Conservation (phyloP, 2,888 invertebrate species). For the Andrena praecox region DNA sequence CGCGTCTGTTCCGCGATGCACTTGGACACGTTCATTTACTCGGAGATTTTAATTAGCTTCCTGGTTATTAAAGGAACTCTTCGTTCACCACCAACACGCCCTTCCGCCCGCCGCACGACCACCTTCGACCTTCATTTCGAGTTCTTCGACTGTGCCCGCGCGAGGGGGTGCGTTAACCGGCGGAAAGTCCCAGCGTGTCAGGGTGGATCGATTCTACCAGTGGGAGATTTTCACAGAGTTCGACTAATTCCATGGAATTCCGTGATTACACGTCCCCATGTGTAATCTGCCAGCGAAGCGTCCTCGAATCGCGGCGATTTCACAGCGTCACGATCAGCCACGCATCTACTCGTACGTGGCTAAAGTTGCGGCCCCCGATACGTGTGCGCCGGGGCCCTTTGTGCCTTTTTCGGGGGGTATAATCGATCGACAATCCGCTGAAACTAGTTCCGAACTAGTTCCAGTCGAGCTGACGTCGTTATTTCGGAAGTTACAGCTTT, state of each 20-base stretch:
- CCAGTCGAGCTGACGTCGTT: slow-evolving; percentile 67
- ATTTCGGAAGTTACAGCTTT: slow-evolving; percentile 56
- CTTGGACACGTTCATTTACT: not conserved
- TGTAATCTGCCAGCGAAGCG: slow-evolving; percentile 1
- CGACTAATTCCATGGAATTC: slow-evolving; percentile 61
- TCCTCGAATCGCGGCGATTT: slow-evolving; percentile 65
- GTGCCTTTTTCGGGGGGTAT: slow-evolving; percentile 63
- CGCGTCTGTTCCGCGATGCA: slow-evolving; percentile 1
- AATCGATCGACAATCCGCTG: slow-evolving; percentile 71
- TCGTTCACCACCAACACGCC: not conserved
- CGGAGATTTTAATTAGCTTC: slow-evolving; percentile 36
- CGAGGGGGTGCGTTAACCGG: slow-evolving; percentile 3
- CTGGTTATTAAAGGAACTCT: slow-evolving; percentile 24
- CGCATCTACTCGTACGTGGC: slow-evolving; percentile 34
- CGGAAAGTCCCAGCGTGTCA: not conserved
- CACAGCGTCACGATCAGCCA: slow-evolving; percentile 57
- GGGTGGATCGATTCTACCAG: slow-evolving; percentile 4
- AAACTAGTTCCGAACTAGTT: slow-evolving; percentile 75
- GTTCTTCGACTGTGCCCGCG: slow-evolving; percentile 2
- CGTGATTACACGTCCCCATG: slow-evolving; percentile 60
- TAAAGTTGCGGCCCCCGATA: slow-evolving; percentile 4
- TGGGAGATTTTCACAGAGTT: slow-evolving; percentile 22
- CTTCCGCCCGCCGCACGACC: not conserved
- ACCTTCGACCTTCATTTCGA: not conserved
- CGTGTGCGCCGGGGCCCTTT: slow-evolving; percentile 39